Percentiles rank a stretch among this genome's conserved stretches.
Evolutionary conservation across 1,140 invertebrate genomes (phyloP).

Genomic region (Heliothis subflexa): DNA sequence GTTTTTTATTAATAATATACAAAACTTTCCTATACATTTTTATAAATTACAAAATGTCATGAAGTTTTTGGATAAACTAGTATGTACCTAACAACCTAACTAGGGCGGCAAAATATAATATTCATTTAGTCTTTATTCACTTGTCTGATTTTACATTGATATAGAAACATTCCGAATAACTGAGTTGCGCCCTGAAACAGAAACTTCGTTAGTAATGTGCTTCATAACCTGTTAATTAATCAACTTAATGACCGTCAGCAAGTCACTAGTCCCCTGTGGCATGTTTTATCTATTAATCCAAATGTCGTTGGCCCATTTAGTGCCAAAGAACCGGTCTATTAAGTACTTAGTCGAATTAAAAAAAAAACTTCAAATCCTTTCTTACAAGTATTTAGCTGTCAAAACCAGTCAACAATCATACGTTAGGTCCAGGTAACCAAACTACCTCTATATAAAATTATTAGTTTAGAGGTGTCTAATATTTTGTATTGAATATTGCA

Average conservation of each 20-base stretch:
- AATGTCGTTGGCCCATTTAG: neutral
- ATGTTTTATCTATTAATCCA: neutral
- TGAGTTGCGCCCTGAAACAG: slow-evolving; percentile 37
- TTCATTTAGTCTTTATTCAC: slow-evolving; percentile 74
- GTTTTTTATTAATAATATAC: slow-evolving; percentile 77
- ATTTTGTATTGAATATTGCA: too few relatives aligned
- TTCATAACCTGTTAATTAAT: neutral
- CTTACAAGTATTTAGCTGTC: too few relatives aligned
- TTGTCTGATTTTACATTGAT: slow-evolving; percentile 65
- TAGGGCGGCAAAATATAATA: slow-evolving; percentile 52
- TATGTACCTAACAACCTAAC: slow-evolving; percentile 59
- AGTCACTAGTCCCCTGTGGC: neutral
- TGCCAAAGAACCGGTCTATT: too few relatives aligned
- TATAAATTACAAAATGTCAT: slow-evolving; percentile 66
- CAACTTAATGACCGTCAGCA: neutral
- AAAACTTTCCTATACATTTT: slow-evolving; percentile 73
- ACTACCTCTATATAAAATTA: too few relatives aligned
- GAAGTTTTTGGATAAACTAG: slow-evolving; percentile 50
- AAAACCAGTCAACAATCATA: too few relatives aligned
- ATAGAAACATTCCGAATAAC: slow-evolving; percentile 45
- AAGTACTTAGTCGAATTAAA: too few relatives aligned
- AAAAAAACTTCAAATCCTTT: too few relatives aligned
- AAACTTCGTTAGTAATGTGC: slow-evolving; percentile 6
- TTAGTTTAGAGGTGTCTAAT: too few relatives aligned
- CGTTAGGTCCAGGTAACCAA: too few relatives aligned